These are phyloP conservation scores for Hydrozoanthus gracilis DNA, from an alignment of 92 coral and sea anemone species.

Conservation along the genomic window DNA sequence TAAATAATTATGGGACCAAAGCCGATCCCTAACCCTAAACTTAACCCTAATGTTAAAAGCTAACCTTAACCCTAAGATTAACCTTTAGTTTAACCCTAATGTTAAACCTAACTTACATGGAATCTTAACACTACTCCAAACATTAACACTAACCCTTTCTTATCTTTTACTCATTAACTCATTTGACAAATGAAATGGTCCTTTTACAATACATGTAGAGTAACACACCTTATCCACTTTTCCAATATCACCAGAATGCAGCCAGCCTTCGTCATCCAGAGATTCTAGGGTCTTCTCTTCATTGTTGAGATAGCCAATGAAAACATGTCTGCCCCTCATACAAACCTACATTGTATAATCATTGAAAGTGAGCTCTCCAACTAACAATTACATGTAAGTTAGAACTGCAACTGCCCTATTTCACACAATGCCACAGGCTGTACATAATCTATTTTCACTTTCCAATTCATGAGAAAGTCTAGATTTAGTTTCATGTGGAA, in stretches of 20 bases:
- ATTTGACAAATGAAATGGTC: not conserved
- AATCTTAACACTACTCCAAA: not conserved
- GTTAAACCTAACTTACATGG: not conserved
- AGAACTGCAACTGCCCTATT: conserved; percentile 17
- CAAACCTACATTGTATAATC: conserved; percentile 62
- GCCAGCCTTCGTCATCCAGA: conserved; percentile 81
- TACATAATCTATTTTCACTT: not conserved
- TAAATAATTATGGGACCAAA: conserved; percentile 2
- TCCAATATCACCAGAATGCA: conserved; percentile 92
- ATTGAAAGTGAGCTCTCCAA: too few species aligned
- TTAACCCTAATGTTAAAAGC: conserved; percentile 5
- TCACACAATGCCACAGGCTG: conserved; percentile 19
- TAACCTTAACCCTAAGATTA: conserved; percentile 5
- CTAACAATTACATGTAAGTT: not conserved
- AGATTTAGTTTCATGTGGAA: conserved; percentile 6
- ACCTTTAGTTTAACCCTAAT: not conserved
- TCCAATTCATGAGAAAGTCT: not conserved
- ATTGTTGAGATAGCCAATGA: conserved; percentile 93
- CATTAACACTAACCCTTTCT: not conserved
- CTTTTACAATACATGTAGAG: too few species aligned
- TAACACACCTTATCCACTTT: conserved; percentile 81
- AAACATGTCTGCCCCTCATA: conserved; percentile 88
- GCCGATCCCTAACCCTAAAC: not conserved
- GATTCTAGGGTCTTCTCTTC: conserved; percentile 88
- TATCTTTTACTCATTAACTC: not conserved